These are phyloP conservation scores for Dascillus cervinus DNA, from an alignment of 2,888 invertebrate genomes.

Conservation along the genomic window DNA sequence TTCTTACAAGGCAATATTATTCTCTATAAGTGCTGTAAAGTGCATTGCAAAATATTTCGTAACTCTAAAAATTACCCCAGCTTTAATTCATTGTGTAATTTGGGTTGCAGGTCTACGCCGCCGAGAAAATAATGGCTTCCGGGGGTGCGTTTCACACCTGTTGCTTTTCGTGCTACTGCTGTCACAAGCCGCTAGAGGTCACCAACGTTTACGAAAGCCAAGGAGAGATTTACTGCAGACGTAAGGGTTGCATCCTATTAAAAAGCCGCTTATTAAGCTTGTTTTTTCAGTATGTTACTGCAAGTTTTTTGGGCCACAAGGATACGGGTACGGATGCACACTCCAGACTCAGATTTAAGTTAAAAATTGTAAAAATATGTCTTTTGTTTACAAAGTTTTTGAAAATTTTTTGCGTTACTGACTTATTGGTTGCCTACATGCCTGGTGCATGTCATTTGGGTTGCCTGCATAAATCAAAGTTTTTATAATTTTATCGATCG, in stretches of 20 bases:
- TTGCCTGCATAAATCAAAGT: too few species aligned
- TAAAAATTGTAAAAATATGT: background rate
- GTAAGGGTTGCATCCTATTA: constrained; percentile 31
- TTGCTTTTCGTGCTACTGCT: constrained; percentile 47
- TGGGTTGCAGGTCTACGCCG: constrained; percentile 33
- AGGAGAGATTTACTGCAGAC: constrained; percentile 48
- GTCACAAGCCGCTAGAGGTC: constrained; percentile 44
- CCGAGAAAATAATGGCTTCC: constrained; percentile 39
- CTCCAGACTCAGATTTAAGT: constrained; percentile 1
- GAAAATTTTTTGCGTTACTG: too few species aligned
- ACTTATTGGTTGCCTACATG: too few species aligned
- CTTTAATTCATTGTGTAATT: constrained; percentile 2
- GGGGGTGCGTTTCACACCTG: constrained; percentile 44
- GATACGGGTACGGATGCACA: constrained; percentile 7
- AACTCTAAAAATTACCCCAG: background rate
- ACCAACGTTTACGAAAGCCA: constrained; percentile 43
- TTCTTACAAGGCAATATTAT: too few species aligned
- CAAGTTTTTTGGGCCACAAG: constrained; percentile 40
- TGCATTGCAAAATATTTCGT: too few species aligned
- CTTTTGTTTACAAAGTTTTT: too few species aligned
- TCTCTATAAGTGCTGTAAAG: too few species aligned
- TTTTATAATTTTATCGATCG: too few species aligned
- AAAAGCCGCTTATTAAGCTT: constrained; percentile 4
- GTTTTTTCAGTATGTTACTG: constrained; percentile 43
- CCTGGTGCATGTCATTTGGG: too few species aligned